Evolutionary conservation across 35 echinoderm and acorn worm genomes (phyloP), one percentile per base, ranked within the genome.

Genomic region (Patiria miniata): DNA sequence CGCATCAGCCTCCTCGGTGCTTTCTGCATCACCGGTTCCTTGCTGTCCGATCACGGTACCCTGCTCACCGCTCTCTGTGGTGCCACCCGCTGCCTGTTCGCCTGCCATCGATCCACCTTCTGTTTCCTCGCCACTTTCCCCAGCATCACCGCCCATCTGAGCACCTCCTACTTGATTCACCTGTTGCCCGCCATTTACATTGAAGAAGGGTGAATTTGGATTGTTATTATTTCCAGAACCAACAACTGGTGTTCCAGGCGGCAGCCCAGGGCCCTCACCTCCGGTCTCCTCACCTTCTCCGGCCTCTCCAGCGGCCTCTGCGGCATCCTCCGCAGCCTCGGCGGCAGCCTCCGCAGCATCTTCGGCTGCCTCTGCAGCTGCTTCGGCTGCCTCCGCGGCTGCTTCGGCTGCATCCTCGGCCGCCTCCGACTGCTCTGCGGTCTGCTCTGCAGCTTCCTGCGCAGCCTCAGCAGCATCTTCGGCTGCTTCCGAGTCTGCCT

Each of bases 241-340:
- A 1, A 73, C 34, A 30, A 73, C 65, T 10, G 65, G 65, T 34
- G 34, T 30, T 22, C 65, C 65, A 5, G 18, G 22, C 15, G 65
- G 10, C 26, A 32, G 19, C 65, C 29, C 65, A 28, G 23, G 19
- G 19, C 28, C 57, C 57, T 60, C 65, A 32, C 29, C 65, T 30
- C 34, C 65, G 10, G 34, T 73, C 65, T 73, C 65, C 34, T 30
- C 65, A 28, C 34, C 65, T 73, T 73, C 65, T 73, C 65, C 65
- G 34, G 29, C 65, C 26, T 73, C 42, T 47, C 42, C 65, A 30
- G 65, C 18, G 21, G 21, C 65, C 65, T 73, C 65, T 23, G 65
- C 26, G 0, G n/a, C 2, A 1, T 30, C 15, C 4, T 36, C 29
- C 42, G 4, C 42, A 12, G 42, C 42, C 65, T 61, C 58, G 0